Percentiles rank a stretch among this genome's conserved stretches.
These are phyloP conservation scores for Cygnus buccinator DNA, from an alignment of 2,113 vertebrate genomes.

Conservation along the genomic window DNA sequence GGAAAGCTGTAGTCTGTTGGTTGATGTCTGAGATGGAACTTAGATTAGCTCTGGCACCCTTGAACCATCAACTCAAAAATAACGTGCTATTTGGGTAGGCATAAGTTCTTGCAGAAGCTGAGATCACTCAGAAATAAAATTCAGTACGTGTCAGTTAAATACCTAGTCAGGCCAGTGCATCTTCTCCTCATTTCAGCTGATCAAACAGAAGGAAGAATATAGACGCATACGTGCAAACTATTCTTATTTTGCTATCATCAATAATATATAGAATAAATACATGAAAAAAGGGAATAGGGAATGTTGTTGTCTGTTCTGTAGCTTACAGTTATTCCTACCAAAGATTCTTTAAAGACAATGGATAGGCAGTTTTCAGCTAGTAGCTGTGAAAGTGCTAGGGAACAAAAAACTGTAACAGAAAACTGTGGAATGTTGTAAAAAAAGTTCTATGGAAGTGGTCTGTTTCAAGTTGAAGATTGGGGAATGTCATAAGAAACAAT, in stretches of 20 bases:
- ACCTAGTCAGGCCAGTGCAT: not conserved
- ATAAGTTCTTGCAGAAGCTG: not conserved
- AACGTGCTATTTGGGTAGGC: not conserved
- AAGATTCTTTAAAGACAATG: not conserved
- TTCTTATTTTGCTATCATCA: not conserved
- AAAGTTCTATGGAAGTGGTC: constrained; percentile 15
- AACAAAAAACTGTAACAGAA: constrained; percentile 7
- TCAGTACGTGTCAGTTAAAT: not conserved
- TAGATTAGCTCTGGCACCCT: not conserved
- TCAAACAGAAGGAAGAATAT: not conserved
- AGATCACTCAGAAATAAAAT: not conserved
- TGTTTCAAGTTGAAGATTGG: constrained; percentile 43
- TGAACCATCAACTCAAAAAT: not conserved
- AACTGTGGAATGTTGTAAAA: constrained; percentile 33
- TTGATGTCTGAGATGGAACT: not conserved
- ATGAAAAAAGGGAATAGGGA: not conserved
- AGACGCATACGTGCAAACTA: not conserved
- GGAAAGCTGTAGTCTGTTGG: not conserved
- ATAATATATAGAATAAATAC: not conserved
- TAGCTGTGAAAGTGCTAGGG: not conserved
- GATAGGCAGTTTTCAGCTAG: not conserved
- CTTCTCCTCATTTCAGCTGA: not conserved
- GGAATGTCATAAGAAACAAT: constrained; percentile 51
- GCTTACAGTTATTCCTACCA: not conserved
- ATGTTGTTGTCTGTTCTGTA: not conserved